phyloP scores from a whole-genome alignment of 2,797 vertebrate species.

The Remorina albescens region DNA sequence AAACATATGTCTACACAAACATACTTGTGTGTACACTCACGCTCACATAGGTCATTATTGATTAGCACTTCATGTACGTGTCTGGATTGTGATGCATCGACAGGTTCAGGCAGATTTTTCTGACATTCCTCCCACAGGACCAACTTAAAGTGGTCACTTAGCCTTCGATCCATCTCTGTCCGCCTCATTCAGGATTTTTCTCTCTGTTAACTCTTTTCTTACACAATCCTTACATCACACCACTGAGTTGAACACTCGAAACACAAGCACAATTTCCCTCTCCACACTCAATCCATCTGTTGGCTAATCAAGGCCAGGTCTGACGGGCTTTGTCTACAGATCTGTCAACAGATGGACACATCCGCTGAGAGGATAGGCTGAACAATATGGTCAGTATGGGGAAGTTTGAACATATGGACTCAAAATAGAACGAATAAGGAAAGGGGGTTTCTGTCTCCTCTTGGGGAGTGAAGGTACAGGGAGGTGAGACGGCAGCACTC shows the following conservation, averaged over 20 bases:
- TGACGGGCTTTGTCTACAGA: slow-evolving; percentile 2
- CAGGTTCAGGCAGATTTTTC: slow-evolving; percentile 5
- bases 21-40: not conserved
- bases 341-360: slow-evolving; percentile 21
- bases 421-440: too few relatives aligned
- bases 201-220: not conserved
- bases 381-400: not conserved
- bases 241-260: not conserved
- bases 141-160: slow-evolving; percentile 1
- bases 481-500: too few relatives aligned
- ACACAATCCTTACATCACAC: not conserved
- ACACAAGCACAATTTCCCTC: slow-evolving; percentile 13
- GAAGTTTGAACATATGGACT: too few relatives aligned
- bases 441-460: too few relatives aligned
- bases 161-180: not conserved
- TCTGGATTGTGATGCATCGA: slow-evolving; percentile 29
- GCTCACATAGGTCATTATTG: slow-evolving; percentile 25
- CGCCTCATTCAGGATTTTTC: not conserved
- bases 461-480: too few relatives aligned
- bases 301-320: slow-evolving; percentile 38
- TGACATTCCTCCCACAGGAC: slow-evolving; percentile 6
- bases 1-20: slow-evolving; percentile 5
- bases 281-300: slow-evolving; percentile 1
- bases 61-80: slow-evolving; percentile 58
- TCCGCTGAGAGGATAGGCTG: not conserved